phyloP scores from a whole-genome alignment of 2,113 vertebrate genomes.

The Triplophysa siluroides region DNA sequence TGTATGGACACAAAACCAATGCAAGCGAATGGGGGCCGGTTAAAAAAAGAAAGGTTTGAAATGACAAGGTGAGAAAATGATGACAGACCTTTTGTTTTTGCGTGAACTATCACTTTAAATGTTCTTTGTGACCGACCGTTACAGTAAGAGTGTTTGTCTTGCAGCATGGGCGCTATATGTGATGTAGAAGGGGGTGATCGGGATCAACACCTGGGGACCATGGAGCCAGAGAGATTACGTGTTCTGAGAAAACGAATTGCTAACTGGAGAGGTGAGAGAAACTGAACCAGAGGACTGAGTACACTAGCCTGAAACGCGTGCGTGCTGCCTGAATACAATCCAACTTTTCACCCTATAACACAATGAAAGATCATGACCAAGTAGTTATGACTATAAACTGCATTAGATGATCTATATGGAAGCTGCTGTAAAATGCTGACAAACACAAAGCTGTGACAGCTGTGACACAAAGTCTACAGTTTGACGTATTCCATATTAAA shows the following conservation, averaged over 20 bases:
- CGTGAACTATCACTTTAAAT: too few species aligned
- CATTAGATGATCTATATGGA: neutral
- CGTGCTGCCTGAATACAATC: neutral
- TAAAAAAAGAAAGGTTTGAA: too few species aligned
- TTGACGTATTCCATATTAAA: too few species aligned
- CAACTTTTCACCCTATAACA: neutral
- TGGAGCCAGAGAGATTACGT: conserved; percentile 71
- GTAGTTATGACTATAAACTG: neutral
- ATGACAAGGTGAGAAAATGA: too few species aligned
- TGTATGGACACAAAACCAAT: too few species aligned
- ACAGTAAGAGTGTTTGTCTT: too few species aligned
- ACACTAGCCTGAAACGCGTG: neutral
- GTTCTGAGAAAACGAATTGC: conserved; percentile 65
- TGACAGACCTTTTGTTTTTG: too few species aligned
- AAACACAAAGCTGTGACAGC: neutral
- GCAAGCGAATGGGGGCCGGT: too few species aligned
- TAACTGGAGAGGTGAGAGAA: conserved; percentile 59
- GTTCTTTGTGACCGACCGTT: too few species aligned
- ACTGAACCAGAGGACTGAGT: conserved; percentile 53
- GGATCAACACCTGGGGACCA: conserved; percentile 74
- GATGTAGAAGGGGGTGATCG: conserved; percentile 58
- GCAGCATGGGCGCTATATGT: conserved; percentile 25
- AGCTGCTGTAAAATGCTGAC: neutral
- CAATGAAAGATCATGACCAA: neutral
- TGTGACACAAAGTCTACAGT: neutral